Evolutionary conservation across 92 coral and sea anemone species (phyloP), one percentile per base, ranked within the genome.

Genomic region (Virgularia gustaviana): DNA sequence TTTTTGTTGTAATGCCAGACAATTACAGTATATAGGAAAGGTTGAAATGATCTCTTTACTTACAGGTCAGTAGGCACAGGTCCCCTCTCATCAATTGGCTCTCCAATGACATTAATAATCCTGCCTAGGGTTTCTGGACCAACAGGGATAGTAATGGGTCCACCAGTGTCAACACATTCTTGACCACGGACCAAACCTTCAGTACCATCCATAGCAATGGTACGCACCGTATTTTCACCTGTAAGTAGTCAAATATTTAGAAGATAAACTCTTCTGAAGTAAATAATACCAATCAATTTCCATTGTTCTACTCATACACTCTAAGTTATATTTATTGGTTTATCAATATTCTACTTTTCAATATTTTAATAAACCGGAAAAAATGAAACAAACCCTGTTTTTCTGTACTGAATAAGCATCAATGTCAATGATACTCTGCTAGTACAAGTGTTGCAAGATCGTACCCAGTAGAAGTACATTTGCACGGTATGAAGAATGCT

Each of bases 121-220:
- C 98, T 86, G 24, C 98, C 98, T 57, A 92, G 79, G 1, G 98
- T 92, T 65, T 92, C 98, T 41, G 96, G 96, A 0, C 98, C 98
- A 49, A 92, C 98, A 36, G 98, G 98, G 49, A 92, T 89, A n/a
- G 98, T 86, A 36, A 92, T 92, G 23, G 96, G 98, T 8, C 96
- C 98, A 24, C 98, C 91, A 73, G 85, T 87, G 63, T 92, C 98
- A 20, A 65, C 76, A 67, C 96, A 89, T 47, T 84, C 84, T 28
- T 89, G 96, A 37, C 98, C 98, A 67, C 98, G 89, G 12, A 92
- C 91, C 33, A 92, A 85, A 63, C 98, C 98, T 57, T 92, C 98
- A 49, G 98, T 92, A 66, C 96, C 96, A 82, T 89, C 96, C 98
- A 92, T 92, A 80, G 98, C 96, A 81, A 92, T 92, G 36, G 98